These are phyloP conservation scores for Falco columbarius DNA, from an alignment of 2,797 vertebrate species.

Conservation along the genomic window DNA sequence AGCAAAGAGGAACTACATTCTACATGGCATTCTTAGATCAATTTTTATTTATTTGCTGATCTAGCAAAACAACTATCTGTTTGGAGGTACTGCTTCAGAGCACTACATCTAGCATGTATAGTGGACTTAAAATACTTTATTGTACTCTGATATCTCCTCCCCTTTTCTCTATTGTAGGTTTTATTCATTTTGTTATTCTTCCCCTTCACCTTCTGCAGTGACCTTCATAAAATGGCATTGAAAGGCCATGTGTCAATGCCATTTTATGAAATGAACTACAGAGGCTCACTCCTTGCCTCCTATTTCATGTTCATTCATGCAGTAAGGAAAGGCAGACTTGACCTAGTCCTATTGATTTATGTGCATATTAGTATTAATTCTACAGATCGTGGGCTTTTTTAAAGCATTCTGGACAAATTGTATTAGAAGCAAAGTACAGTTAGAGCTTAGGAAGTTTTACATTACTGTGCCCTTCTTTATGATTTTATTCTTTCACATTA, in stretches of 20 bases:
- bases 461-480: background rate
- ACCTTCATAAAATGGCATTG: conserved; percentile 11
- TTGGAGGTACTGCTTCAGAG: background rate
- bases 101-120: background rate
- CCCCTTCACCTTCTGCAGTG: conserved; percentile 23
- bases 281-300: conserved; percentile 1
- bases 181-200: background rate
- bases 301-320: background rate
- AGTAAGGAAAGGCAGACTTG: conserved; percentile 5
- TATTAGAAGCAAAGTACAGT: background rate
- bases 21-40: too few relatives aligned
- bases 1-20: too few relatives aligned
- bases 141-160: background rate
- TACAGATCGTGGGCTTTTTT: background rate
- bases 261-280: background rate
- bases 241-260: conserved; percentile 5
- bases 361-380: background rate
- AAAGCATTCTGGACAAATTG: background rate
- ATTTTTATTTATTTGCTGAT: background rate
- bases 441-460: background rate
- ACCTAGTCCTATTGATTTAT: background rate
- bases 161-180: background rate
- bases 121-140: background rate
- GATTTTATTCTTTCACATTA: background rate
- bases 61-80: background rate